These are phyloP conservation scores for Seriola aureovittata DNA, from an alignment of 2,113 vertebrate species.

Conservation along the genomic window DNA sequence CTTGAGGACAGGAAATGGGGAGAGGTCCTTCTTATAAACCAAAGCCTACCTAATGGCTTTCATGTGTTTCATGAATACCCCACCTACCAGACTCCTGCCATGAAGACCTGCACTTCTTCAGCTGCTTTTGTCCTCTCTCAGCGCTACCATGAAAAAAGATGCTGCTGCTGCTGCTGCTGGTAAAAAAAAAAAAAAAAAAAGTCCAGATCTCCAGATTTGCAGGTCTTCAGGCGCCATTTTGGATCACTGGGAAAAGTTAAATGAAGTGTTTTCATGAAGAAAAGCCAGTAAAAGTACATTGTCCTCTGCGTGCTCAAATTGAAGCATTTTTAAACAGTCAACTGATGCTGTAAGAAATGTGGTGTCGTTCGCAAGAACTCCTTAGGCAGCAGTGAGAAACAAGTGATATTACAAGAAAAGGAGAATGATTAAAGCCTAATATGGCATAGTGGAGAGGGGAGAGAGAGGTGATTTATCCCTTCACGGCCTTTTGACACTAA, in stretches of 20 bases:
- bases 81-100: constrained; percentile 44
- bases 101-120: constrained; percentile 42
- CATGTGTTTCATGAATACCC: constrained; percentile 68
- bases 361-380: constrained; percentile 57
- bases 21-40: constrained; percentile 59
- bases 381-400: constrained; percentile 68
- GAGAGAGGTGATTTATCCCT: constrained; percentile 86
- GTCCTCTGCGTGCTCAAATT: constrained; percentile 29
- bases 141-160: constrained; percentile 23
- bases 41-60: constrained; percentile 67
- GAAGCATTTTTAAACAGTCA: constrained; percentile 51
- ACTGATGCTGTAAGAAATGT: constrained; percentile 47
- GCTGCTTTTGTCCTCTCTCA: constrained; percentile 36
- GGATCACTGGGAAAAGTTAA: constrained; percentile 24
- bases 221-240: constrained; percentile 32
- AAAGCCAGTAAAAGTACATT: constrained; percentile 11
- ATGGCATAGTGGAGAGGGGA: constrained; percentile 70
- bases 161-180: not conserved
- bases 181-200: not conserved
- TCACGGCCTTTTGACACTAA: constrained; percentile 88
- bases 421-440: constrained; percentile 80
- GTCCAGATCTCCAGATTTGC: constrained; percentile 5
- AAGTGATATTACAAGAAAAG: constrained; percentile 78
- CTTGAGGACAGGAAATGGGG: constrained; percentile 66
- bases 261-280: constrained; percentile 28